Evolutionary conservation across 2,888 invertebrate species (phyloP), one percentile per base, ranked within the genome.

Genomic region (Syritta pipiens): DNA sequence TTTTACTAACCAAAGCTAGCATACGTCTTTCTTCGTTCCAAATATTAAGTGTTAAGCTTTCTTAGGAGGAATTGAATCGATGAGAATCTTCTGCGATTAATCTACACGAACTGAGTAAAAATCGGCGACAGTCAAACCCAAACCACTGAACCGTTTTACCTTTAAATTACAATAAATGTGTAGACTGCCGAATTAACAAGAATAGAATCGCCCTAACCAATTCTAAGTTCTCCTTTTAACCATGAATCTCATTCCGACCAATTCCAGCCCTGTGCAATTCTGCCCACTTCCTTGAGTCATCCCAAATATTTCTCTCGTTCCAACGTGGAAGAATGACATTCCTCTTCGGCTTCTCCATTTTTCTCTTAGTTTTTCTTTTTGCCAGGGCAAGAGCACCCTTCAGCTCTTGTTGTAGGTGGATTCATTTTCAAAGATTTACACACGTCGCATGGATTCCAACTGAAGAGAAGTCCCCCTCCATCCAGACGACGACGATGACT

Each of bases 391-490:
- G 5, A 5, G 6, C 37, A 14, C n/a, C 37, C 5, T 0, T 17
- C 26, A 9, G 24, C 40, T 49, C 14, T 40, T 68, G 35, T 77
- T 72, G 77, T 77, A 77, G 77, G 77, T 72, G 77, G 72, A 77
- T 77, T 42, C 60, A 72, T 72, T 77, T 65, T 42, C 28, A 32
- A 53, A 72, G 59, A 60, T 60, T 60, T 77, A 71, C 77, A 67
- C 72, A 77, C 77, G 77, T 77, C 65, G 60, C 77, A 59, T 60
- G 55, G 55, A 77, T 77, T 77, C 77, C 72, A 72, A 32, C 46
- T 60, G 55, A 26, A 53, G 48, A 12, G 24, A 53, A 20, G 30
- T 14, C 26, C 30, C 42, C 12, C 48, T 22, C 14, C 9, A 42
- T 51, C 60, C 14, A 20, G 37, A 44, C 9, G 17, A 46, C 10